phyloP scores from a whole-genome alignment of 2,113 vertebrate genomes.

The Zosterops lateralis region DNA sequence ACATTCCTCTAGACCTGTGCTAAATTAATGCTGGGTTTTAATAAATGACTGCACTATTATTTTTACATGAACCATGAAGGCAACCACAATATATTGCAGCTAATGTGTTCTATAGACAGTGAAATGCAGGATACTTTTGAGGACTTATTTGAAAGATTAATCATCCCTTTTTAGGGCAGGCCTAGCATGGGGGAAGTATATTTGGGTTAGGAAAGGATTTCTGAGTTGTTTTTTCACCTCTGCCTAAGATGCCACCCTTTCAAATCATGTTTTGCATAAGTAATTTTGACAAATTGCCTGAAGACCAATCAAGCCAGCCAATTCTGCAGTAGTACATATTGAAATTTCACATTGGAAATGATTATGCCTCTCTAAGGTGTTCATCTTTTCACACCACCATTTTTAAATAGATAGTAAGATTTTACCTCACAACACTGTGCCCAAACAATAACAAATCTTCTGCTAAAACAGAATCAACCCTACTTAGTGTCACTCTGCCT shows the following conservation, averaged over 20 bases:
- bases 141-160: neutral
- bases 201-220: neutral
- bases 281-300: neutral
- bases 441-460: neutral
- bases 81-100: neutral
- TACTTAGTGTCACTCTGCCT: neutral
- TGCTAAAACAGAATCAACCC: neutral
- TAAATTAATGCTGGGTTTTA: neutral
- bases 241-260: neutral
- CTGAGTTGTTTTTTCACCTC: neutral
- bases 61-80: neutral
- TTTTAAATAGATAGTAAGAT: constrained; percentile 1
- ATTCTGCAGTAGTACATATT: neutral
- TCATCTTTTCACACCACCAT: neutral
- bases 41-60: neutral
- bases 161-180: neutral
- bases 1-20: neutral
- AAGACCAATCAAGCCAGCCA: neutral
- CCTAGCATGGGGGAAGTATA: neutral
- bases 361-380: neutral
- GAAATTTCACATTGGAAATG: neutral
- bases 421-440: neutral
- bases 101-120: neutral
- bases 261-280: neutral
- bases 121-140: neutral